These are phyloP conservation scores for Polypterus senegalus DNA, from an alignment of 2,113 vertebrate species.

Conservation along the genomic window DNA sequence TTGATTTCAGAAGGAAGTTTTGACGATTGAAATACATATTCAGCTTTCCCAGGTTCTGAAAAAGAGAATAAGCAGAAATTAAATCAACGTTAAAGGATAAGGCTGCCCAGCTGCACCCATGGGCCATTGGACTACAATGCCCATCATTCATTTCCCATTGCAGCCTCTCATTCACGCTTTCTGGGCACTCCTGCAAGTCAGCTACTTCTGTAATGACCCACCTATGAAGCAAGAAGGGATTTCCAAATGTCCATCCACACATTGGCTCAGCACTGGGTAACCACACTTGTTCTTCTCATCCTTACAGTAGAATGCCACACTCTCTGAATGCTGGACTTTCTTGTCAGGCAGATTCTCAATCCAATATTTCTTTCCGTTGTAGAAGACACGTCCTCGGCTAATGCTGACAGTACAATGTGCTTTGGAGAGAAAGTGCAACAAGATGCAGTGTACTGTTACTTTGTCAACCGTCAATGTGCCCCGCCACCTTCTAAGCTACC, in stretches of 20 bases:
- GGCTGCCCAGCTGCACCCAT: background rate
- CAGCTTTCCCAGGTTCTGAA: conserved; percentile 32
- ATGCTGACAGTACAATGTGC: conserved; percentile 64
- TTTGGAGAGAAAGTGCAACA: conserved; percentile 26
- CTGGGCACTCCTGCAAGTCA: background rate
- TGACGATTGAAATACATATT: conserved; percentile 23
- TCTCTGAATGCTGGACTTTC: conserved; percentile 58
- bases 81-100: background rate
- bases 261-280: conserved; percentile 51
- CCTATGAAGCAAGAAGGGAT: conserved; percentile 71
- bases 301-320: conserved; percentile 67
- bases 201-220: conserved; percentile 16
- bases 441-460: no score
- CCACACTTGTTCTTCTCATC: conserved; percentile 64
- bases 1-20: conserved; percentile 45
- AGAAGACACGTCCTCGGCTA: conserved; percentile 66
- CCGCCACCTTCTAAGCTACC: no score
- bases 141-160: background rate
- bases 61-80: background rate
- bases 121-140: background rate
- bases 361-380: conserved; percentile 52
- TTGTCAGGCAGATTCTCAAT: conserved; percentile 57
- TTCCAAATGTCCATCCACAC: conserved; percentile 56
- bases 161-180: background rate
- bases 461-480: no score